Evolutionary conservation across 2,113 vertebrate species (phyloP).

Genomic region (Eulemur macaco): DNA sequence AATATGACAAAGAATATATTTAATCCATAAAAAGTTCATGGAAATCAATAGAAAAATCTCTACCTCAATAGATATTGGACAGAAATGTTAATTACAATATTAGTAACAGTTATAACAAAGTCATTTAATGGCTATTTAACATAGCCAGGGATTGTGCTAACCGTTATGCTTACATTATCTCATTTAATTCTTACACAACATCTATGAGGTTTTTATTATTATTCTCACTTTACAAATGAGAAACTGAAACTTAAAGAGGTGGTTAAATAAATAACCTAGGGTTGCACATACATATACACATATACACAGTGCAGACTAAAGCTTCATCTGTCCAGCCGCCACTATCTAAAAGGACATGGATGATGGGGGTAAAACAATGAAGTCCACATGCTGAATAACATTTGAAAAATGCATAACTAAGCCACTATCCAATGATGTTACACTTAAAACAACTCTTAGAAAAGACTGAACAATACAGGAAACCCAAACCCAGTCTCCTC

Average conservation of each 20-base stretch:
- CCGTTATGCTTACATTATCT: not conserved
- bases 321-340: not conserved
- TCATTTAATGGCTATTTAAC: not conserved
- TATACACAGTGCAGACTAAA: not conserved
- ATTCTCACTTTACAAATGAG: not conserved
- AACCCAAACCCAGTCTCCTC: not conserved
- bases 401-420: not conserved
- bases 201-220: not conserved
- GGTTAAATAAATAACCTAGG: not conserved
- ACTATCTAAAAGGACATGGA: not conserved
- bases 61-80: not conserved
- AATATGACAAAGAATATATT: not conserved
- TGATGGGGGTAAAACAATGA: not conserved
- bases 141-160: not conserved
- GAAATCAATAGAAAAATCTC: conserved; percentile 1
- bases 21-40: not conserved
- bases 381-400: not conserved
- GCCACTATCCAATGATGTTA: not conserved
- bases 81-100: conserved; percentile 7
- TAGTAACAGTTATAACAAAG: not conserved
- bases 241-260: not conserved
- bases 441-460: not conserved
- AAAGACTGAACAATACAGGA: not conserved
- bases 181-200: not conserved
- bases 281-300: not conserved